These are phyloP conservation scores for Pelochelys cantorii DNA, from an alignment of 2,797 vertebrate genomes.

Conservation along the genomic window DNA sequence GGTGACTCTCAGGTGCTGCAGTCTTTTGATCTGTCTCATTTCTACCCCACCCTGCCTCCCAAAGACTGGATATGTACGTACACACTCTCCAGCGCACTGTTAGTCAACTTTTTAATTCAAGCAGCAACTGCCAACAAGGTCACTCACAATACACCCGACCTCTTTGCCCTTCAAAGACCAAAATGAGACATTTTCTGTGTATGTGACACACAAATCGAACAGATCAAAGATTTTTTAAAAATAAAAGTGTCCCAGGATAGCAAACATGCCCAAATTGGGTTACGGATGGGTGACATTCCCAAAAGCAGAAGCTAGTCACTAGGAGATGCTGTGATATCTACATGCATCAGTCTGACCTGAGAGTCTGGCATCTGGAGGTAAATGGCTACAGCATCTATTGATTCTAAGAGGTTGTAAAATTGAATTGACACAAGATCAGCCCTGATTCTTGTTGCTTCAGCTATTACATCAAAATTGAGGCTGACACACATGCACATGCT, in stretches of 20 bases:
- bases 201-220: neutral
- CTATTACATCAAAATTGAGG: neutral
- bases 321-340: neutral
- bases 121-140: neutral
- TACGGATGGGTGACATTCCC: fast-evolving
- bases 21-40: neutral
- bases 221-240: neutral
- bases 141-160: neutral
- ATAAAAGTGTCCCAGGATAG: neutral
- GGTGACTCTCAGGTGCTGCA: neutral
- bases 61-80: fast-evolving
- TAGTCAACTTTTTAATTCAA: neutral
- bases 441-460: slow-evolving; percentile 11
- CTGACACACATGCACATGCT: neutral
- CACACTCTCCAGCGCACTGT: fast-evolving
- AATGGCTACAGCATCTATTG: neutral
- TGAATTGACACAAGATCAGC: neutral
- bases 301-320: fast-evolving
- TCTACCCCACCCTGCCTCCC: neutral
- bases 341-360: neutral
- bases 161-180: neutral
- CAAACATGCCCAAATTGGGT: neutral
- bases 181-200: neutral
- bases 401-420: neutral
- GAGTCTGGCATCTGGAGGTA: neutral